Base-by-base conservation (phyloP, 2,888 invertebrate species). In the Leptinotarsa juncta region DNA sequence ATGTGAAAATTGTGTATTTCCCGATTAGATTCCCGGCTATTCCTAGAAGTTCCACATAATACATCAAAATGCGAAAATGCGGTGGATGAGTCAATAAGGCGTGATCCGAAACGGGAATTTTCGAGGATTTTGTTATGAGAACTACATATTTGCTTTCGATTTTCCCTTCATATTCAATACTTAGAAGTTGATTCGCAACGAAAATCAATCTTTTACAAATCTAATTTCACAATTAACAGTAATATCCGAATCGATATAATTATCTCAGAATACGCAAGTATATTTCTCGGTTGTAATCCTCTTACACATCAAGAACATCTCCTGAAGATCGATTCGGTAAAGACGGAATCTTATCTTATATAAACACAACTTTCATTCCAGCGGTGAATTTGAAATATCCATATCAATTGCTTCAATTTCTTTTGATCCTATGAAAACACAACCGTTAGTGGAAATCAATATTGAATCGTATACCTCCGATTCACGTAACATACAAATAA, bases 1-100 rank as follows among this genome's bases (percentile, higher is more conserved):
- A 78, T 74, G 73, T 68, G 77, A 78, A 77, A 78, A 74, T 73
- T 77, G 77, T 77, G 75, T 75, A 78, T 72, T 78, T 73, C 60
- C 73, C 78, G 79, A 77, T 78, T 75, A 77, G 74, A 75, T 76
- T 74, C 55, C 69, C 68, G 67, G 66, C 62, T 60, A 60, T 26
- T 66, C 67, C 32, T 70, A 14, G 69, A 69, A 73, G 51, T 20
- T 69, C 68, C 57, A 49, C 18, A 65, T 60, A 73, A 73, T 73
- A 55, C 53, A 73, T 69, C 69, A 65, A 55, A 68, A 73, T 73
- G 65, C 55, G 51, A 69, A 55, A 68, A 73, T 73, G 65, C 55
- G 51, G 65, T 68, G 68, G 65, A 73, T 69, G 55, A 48, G 55
- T 16, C 26, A 72, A 68, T 72, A 68, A 72, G 18, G 53, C 50